phyloP scores from a whole-genome alignment of 2,113 vertebrate genomes.

The Climacteris rufus region DNA sequence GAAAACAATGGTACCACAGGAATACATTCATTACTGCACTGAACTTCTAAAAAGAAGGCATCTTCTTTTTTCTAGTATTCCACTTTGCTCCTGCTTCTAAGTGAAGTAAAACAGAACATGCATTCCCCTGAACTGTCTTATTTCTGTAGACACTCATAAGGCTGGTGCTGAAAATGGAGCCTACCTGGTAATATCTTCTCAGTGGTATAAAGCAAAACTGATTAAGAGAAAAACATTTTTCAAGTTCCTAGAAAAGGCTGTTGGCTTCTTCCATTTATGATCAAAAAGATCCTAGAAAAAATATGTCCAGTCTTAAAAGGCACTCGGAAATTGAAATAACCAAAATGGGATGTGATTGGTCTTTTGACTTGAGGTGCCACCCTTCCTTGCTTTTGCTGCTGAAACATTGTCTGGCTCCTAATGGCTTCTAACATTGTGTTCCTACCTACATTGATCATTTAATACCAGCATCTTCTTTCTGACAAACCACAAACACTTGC shows the following conservation, averaged over 20 bases:
- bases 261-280: constrained; percentile 43
- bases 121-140: neutral
- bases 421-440: constrained; percentile 42
- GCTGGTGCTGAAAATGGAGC: neutral
- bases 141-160: neutral
- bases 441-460: constrained; percentile 51
- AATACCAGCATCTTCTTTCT: constrained; percentile 51
- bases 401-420: constrained; percentile 31
- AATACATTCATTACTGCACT: neutral
- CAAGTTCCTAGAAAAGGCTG: constrained; percentile 12
- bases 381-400: constrained; percentile 16
- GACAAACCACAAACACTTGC: constrained; percentile 60
- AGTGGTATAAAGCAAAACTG: constrained; percentile 5
- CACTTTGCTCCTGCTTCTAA: neutral
- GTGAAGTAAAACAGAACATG: neutral
- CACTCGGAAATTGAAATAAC: constrained; percentile 46
- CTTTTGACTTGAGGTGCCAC: constrained; percentile 36
- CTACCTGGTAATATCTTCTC: constrained; percentile 20
- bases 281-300: constrained; percentile 28
- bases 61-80: neutral
- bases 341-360: constrained; percentile 42
- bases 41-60: neutral
- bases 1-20: neutral
- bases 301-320: neutral
- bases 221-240: constrained; percentile 25